Base-by-base conservation (phyloP, 2,113 vertebrate species). In the Psephotus haematonotus region DNA sequence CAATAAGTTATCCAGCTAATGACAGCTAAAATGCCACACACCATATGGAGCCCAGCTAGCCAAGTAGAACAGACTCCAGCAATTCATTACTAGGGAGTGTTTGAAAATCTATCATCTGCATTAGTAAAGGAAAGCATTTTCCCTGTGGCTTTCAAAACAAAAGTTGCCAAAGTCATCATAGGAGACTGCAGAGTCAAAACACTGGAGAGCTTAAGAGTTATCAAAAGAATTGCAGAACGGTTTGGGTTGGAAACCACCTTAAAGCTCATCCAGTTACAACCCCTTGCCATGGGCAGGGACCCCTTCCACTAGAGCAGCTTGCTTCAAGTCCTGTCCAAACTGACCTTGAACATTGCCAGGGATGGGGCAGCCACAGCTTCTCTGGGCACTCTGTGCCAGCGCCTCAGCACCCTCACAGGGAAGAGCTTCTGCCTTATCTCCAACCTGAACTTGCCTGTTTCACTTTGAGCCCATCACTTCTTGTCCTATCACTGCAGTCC, bases 251-350 rank as follows among this genome's bases (percentile, higher is more conserved):
- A 82, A 43, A 3, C 43, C 5, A 55, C 1, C 3, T 46, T 3
- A 5, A n/a, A 74, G 10, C 0, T 0, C 28, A 8, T 0, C 3
- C 1, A 22, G 14, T 9, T 8, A 4, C 52, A 47, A 7, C 6
- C 7, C 17, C 17, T 10, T 6, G 8, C 33, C 39, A 6, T 1
- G 0, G 3, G 59, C n/a, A 65, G 39, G 35, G 71, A 19, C 71
- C 27, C 4, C 50, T 67, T 3, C 50, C 19, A 43, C 11, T 0
- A 1, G 6, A 7, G 5, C 69, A 64, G 28, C 17, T 0, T 17
- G 29, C 18, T 46, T 50, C 16, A 4, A 59, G 35, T 13, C 22
- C 18, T 9, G 0, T 53, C 49, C 74, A 76, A 0, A 17, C n/a
- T 18, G 53, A 3, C 31, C 60, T 55, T 5, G 5, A 31, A 1